Conservation (phyloP, 2,888 invertebrate species). For the Spisula subtruncata region DNA sequence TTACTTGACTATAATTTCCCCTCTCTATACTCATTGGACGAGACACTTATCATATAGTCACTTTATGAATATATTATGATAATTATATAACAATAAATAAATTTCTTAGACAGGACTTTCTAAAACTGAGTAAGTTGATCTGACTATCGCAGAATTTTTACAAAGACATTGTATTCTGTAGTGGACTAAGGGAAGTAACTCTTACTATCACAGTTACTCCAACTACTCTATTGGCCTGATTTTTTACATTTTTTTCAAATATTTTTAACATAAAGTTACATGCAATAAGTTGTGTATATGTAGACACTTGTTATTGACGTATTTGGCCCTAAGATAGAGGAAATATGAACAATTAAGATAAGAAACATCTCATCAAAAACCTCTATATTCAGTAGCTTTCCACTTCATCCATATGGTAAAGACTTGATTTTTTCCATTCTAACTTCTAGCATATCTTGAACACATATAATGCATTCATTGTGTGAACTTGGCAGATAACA, state of each 20-base stretch:
- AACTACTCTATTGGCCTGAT: background rate
- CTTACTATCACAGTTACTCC: background rate
- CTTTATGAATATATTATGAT: slow-evolving; percentile 34
- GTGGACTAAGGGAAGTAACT: slow-evolving; percentile 43
- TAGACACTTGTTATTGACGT: slow-evolving; percentile 58
- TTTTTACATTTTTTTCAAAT: background rate
- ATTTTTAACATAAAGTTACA: slow-evolving; percentile 35
- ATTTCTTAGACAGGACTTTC: slow-evolving; percentile 24
- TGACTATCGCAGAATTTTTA: slow-evolving; percentile 16
- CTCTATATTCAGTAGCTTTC: slow-evolving; percentile 61
- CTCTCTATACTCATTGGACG: background rate
- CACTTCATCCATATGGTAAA: slow-evolving; percentile 62
- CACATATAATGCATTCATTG: slow-evolving; percentile 60
- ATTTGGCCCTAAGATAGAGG: slow-evolving; percentile 52
- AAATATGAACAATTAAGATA: slow-evolving; percentile 72
- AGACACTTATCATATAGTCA: background rate
- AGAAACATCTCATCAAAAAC: slow-evolving; percentile 54
- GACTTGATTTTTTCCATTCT: slow-evolving; percentile 54
- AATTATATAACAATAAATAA: slow-evolving; percentile 37
- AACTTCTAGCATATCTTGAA: slow-evolving; percentile 54
- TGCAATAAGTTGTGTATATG: slow-evolving; percentile 20
- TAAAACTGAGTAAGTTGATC: background rate
- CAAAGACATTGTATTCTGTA: background rate
- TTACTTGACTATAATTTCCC: slow-evolving; percentile 26
- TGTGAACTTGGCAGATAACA: slow-evolving; percentile 60